Base-by-base conservation (phyloP, 2,888 invertebrate genomes). In the Monoplex corrugatus region DNA sequence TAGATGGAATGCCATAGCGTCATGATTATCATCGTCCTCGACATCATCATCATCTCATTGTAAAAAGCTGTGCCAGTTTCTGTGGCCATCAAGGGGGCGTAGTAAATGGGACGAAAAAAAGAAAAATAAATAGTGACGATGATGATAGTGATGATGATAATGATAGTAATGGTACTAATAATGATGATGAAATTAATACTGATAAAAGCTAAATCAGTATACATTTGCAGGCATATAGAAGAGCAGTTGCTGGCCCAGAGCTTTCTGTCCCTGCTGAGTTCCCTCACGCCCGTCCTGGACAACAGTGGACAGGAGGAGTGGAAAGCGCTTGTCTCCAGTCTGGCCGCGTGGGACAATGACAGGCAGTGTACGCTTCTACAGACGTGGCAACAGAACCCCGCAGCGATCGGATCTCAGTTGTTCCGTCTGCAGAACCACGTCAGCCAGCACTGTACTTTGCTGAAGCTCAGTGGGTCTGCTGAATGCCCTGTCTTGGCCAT, bases 211-310 rank as follows among this genome's bases (percentile, higher is more conserved):
- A 28, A 68, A 6, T 68, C 35, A 43, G 19, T 83, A 16, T 32
- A n/a, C 32, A 6, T 90, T 35, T 75, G 0, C 90, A 90, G 90
- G 75, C 38, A 40, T n/a, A 43, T 90, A 23, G 91, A 90, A 45
- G 83, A 88, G 63, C 84, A 87, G 63, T 80, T 90, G 8, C 78
- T 91, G 45, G 68, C 38, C 1, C 86, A 88, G 63, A 82, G 80
- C 32, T 91, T 91, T 63, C 32, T 90, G 28, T 88, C 89, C 68
- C 87, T 91, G 63, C 43, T 90, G 43, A 44, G 44, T 35, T 84
- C 87, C 40, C 80, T 89, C 19, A 72, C 80, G 45, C 32, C 84
- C 32, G 43, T 90, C 85, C 72, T 89, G n/a, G 43, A 80, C 72
- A 28, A 84, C 40, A 82, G 87, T 28, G 43, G 32, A 35, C 84